phyloP scores from a whole-genome alignment of 2,797 vertebrate species.

The Percopsis omiscomaycus region DNA sequence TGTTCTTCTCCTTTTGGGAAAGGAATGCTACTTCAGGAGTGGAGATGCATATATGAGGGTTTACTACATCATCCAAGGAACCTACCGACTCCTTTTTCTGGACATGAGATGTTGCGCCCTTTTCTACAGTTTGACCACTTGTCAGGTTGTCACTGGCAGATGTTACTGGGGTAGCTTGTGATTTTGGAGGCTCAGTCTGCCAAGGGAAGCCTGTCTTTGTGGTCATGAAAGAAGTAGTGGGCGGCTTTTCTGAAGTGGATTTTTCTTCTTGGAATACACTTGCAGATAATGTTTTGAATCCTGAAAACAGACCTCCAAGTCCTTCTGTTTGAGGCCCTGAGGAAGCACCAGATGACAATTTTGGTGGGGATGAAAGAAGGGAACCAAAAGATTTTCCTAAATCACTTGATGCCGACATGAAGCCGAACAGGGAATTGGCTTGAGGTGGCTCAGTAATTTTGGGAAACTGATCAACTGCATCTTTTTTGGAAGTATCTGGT shows the following conservation, averaged over 20 bases:
- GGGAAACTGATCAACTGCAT: constrained; percentile 41
- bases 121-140: constrained; percentile 53
- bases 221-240: constrained; percentile 80
- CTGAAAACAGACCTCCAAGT: constrained; percentile 78
- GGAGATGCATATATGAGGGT: constrained; percentile 67
- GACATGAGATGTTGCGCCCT: constrained; percentile 47
- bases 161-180: constrained; percentile 60
- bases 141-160: constrained; percentile 52
- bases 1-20: constrained; percentile 68
- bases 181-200: constrained; percentile 71
- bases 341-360: constrained; percentile 59
- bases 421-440: constrained; percentile 75
- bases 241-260: constrained; percentile 51
- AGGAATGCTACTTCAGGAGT: constrained; percentile 71
- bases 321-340: constrained; percentile 68
- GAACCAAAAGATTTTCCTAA: constrained; percentile 81
- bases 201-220: constrained; percentile 83
- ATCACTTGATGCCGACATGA: constrained; percentile 77
- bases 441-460: constrained; percentile 56
- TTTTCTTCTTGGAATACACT: constrained; percentile 87
- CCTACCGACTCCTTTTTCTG: constrained; percentile 65
- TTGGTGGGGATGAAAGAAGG: constrained; percentile 82
- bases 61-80: constrained; percentile 57
- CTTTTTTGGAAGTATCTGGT: constrained; percentile 17
- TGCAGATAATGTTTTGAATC: constrained; percentile 87